Evolutionary conservation across 2,888 invertebrate species (phyloP).

Genomic region (Lypha dubia): DNA sequence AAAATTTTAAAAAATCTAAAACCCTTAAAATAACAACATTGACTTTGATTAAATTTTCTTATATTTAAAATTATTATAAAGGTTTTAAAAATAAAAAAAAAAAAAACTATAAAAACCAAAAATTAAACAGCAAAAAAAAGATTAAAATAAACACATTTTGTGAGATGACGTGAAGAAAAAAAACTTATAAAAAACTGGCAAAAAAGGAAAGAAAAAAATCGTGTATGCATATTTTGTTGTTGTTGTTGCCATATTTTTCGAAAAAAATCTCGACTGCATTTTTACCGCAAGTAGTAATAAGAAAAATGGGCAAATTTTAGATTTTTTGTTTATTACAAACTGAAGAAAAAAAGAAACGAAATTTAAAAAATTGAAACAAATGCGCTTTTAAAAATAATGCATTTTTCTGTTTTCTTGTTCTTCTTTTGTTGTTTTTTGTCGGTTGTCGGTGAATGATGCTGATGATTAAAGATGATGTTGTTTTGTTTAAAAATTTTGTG

Average conservation of each 20-base stretch:
- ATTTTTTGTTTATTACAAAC: conserved; percentile 51
- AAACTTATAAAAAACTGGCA: conserved; percentile 59
- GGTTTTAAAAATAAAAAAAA: neutral
- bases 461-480: conserved; percentile 19
- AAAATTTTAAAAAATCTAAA: neutral
- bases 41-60: conserved; percentile 53
- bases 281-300: conserved; percentile 50
- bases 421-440: conserved; percentile 6
- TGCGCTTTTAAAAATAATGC: conserved; percentile 58
- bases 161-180: conserved; percentile 60
- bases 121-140: conserved; percentile 22
- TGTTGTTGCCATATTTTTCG: conserved; percentile 13
- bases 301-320: conserved; percentile 48
- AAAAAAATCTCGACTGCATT: conserved; percentile 46
- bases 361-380: conserved; percentile 33
- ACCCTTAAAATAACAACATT: conserved; percentile 48
- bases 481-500: conserved; percentile 63
- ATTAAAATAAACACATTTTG: conserved; percentile 46
- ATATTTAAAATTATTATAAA: conserved; percentile 61
- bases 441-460: conserved; percentile 29
- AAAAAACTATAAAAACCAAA: conserved; percentile 36
- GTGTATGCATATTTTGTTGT: conserved; percentile 26
- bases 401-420: conserved; percentile 29
- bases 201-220: conserved; percentile 26
- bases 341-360: conserved; percentile 5